Percentiles rank a stretch among this genome's conserved stretches.
Conservation (phyloP, 2,113 vertebrate species). For the Tychaedon coryphoeus region DNA sequence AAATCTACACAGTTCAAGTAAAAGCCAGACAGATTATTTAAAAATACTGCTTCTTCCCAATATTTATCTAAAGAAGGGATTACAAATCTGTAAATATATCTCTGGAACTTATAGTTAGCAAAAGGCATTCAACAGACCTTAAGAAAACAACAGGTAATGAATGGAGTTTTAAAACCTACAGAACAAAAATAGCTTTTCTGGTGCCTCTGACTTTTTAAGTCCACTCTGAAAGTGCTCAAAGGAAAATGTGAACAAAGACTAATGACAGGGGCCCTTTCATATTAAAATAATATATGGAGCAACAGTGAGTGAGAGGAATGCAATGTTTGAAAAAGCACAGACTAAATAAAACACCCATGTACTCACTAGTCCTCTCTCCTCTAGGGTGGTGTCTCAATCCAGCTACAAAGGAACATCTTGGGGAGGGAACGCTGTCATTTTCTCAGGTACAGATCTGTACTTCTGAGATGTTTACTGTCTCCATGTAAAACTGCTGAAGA, state of each 20-base stretch:
- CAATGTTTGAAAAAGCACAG: slow-evolving; percentile 59
- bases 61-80: slow-evolving; percentile 62
- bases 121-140: slow-evolving; percentile 60
- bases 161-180: slow-evolving; percentile 56
- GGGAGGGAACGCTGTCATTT: slow-evolving; percentile 59
- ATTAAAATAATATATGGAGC: slow-evolving; percentile 73
- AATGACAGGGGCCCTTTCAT: slow-evolving; percentile 72
- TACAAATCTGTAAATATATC: slow-evolving; percentile 59
- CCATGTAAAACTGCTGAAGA: slow-evolving; percentile 44
- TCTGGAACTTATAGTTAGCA: slow-evolving; percentile 60
- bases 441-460: slow-evolving; percentile 62
- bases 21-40: slow-evolving; percentile 38
- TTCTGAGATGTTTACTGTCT: slow-evolving; percentile 62
- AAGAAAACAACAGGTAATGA: slow-evolving; percentile 71
- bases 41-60: slow-evolving; percentile 40
- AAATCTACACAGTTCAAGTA: slow-evolving; percentile 7
- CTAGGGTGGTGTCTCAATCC: slow-evolving; percentile 51
- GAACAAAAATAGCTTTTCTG: slow-evolving; percentile 67
- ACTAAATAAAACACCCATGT: slow-evolving; percentile 70
- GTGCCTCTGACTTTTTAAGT: slow-evolving; percentile 48
- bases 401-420: slow-evolving; percentile 58
- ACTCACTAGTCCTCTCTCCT: slow-evolving; percentile 51
- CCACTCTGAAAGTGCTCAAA: slow-evolving; percentile 58
- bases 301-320: slow-evolving; percentile 67
- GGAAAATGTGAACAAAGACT: slow-evolving; percentile 69